These are phyloP conservation scores for Aplidium turbinatum DNA, from an alignment of 23 tunicate genomes.

Conservation along the genomic window DNA sequence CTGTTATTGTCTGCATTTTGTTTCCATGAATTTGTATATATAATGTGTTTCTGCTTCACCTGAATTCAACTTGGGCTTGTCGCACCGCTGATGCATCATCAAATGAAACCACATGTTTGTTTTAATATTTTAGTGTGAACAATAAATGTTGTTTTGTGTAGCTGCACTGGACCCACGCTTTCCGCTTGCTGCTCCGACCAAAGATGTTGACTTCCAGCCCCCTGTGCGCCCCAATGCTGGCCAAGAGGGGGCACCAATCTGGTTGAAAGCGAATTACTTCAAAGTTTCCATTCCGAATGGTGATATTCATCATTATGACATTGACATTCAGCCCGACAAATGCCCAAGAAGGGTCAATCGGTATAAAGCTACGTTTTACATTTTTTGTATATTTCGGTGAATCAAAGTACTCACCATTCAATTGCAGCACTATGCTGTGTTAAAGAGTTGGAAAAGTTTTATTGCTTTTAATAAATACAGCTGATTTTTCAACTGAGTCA, in stretches of 20 bases:
- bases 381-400: no score
- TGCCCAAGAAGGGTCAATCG: constrained; percentile 98
- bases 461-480: background rate
- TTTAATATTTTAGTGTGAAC: no score
- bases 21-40: no score
- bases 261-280: constrained; percentile 97
- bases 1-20: no score
- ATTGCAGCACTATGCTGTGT: background rate
- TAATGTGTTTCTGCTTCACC: no score
- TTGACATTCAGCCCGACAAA: constrained; percentile 97
- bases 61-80: no score
- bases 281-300: constrained; percentile 96
- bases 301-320: constrained; percentile 98
- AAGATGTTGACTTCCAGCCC: constrained; percentile 79
- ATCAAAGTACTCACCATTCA: no score
- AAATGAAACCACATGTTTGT: no score
- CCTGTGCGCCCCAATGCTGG: constrained; percentile 92
- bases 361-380: no score
- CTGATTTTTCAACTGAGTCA: background rate
- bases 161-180: no score
- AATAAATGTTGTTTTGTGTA: no score
- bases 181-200: constrained; percentile 63
- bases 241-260: constrained; percentile 80
- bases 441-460: background rate
- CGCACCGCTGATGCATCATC: no score